These are phyloP conservation scores for Eudasyphora cyanicolor DNA, from an alignment of 2,888 invertebrate genomes.

Conservation along the genomic window DNA sequence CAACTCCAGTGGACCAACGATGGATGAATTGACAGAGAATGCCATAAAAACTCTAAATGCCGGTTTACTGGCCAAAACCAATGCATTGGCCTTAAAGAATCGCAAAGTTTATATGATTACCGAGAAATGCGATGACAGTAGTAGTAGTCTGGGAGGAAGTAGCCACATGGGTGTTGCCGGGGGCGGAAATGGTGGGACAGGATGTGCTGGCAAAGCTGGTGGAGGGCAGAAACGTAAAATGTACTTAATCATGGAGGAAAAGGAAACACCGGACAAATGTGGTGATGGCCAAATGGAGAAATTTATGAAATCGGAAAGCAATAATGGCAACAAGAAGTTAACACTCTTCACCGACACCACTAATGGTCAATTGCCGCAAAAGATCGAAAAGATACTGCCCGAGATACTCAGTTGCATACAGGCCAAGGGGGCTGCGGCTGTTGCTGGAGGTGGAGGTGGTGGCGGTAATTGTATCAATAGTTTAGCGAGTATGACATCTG, in stretches of 20 bases:
- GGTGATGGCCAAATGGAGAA: constrained; percentile 38
- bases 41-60: constrained; percentile 61
- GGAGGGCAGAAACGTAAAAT: constrained; percentile 73
- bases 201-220: constrained; percentile 43
- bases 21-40: constrained; percentile 56
- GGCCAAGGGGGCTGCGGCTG: constrained; percentile 51
- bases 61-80: constrained; percentile 62
- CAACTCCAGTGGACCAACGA: constrained; percentile 50
- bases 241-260: constrained; percentile 76
- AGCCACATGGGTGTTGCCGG: constrained; percentile 26
- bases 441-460: background rate
- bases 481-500: background rate
- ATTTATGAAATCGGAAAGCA: constrained; percentile 61
- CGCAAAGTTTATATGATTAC: constrained; percentile 78
- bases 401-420: constrained; percentile 76
- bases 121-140: constrained; percentile 71
- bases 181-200: constrained; percentile 35
- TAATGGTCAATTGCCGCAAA: constrained; percentile 73
- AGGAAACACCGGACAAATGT: constrained; percentile 66
- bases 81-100: constrained; percentile 65
- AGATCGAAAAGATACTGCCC: constrained; percentile 76
- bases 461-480: background rate
- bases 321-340: constrained; percentile 71
- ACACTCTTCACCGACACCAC: constrained; percentile 76
- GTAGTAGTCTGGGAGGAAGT: constrained; percentile 24